Evolutionary conservation across 2,888 invertebrate genomes (phyloP).

Genomic region (Calameuta filiformis): DNA sequence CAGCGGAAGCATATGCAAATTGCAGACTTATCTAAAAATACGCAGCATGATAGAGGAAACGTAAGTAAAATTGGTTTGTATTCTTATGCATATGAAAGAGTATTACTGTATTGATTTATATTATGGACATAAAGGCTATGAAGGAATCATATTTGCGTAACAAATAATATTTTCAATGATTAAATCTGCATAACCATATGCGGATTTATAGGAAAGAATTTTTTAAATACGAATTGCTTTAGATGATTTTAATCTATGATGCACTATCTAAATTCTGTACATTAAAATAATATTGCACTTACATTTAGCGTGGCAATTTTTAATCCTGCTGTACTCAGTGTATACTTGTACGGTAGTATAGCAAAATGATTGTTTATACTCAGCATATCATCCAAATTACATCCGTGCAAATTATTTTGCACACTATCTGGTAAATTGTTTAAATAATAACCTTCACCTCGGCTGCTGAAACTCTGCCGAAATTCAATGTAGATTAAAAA

Average conservation of each 20-base stretch:
- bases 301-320: constrained; percentile 41
- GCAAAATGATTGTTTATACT: constrained; percentile 52
- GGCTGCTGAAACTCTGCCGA: constrained; percentile 35
- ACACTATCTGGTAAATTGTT: constrained; percentile 33
- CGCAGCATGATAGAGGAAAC: neutral
- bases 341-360: constrained; percentile 44
- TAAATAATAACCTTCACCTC: constrained; percentile 39
- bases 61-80: neutral
- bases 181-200: neutral
- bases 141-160: neutral
- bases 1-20: neutral
- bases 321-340: constrained; percentile 38
- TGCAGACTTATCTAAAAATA: neutral
- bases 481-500: constrained; percentile 3
- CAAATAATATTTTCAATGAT: too few species aligned
- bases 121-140: neutral
- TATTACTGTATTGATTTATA: neutral
- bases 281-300: neutral
- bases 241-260: neutral
- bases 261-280: neutral
- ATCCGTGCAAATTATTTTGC: constrained; percentile 31
- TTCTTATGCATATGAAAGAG: neutral
- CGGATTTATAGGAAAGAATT: neutral
- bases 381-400: constrained; percentile 38
- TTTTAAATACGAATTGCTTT: neutral